Conservation (phyloP, 2,113 vertebrate species). For the Tyrannus savana region DNA sequence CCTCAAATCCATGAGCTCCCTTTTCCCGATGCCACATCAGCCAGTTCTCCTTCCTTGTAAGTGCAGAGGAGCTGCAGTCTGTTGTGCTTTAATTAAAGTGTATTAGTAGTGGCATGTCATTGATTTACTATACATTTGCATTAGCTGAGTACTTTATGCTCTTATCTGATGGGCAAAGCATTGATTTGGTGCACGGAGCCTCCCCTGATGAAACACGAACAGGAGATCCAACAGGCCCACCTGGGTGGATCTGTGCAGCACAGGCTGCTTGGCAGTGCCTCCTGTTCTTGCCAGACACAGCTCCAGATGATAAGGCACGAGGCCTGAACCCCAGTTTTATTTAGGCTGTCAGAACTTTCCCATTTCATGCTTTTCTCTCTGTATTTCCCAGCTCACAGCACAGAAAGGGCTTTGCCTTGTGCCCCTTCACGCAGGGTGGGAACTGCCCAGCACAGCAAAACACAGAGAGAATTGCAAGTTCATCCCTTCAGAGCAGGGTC, state of each 20-base stretch:
- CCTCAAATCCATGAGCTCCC: not conserved
- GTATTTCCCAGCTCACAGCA: not conserved
- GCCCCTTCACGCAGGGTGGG: not conserved
- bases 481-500: not conserved
- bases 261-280: not conserved
- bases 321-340: not conserved
- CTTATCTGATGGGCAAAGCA: constrained; percentile 58
- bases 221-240: constrained; percentile 12
- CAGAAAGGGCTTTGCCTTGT: not conserved
- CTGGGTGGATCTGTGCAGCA: not conserved
- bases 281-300: not conserved
- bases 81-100: constrained; percentile 50
- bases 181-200: not conserved
- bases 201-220: not conserved
- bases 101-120: constrained; percentile 39
- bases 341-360: not conserved
- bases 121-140: constrained; percentile 55
- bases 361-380: not conserved
- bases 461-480: not conserved
- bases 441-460: not conserved
- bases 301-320: not conserved
- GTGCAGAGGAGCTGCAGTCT: constrained; percentile 30
- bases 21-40: not conserved
- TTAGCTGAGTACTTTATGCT: constrained; percentile 25
- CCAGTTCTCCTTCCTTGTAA: not conserved